Percentiles rank a stretch among this genome's conserved stretches.
These are phyloP conservation scores for Trochalopteron elliotii DNA, from an alignment of 2,113 vertebrate genomes.

Conservation along the genomic window DNA sequence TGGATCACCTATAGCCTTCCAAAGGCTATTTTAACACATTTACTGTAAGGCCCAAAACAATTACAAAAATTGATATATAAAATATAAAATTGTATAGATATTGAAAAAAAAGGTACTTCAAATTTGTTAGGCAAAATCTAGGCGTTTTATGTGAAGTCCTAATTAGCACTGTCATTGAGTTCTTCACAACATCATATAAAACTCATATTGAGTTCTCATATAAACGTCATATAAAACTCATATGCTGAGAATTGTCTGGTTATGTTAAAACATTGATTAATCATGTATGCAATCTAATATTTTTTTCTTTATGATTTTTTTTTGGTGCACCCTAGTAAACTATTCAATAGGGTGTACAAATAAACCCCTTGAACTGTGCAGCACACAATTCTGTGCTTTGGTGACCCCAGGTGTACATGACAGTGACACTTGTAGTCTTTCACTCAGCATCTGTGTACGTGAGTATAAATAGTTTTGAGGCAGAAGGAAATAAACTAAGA, in stretches of 20 bases:
- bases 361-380: neutral
- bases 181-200: neutral
- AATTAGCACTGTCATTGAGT: neutral
- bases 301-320: neutral
- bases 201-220: neutral
- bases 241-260: neutral
- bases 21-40: neutral
- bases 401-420: neutral
- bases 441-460: neutral
- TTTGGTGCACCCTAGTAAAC: neutral
- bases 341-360: neutral
- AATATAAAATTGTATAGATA: neutral
- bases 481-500: neutral
- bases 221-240: neutral
- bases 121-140: neutral
- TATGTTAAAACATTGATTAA: neutral
- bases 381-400: neutral
- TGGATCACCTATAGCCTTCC: neutral
- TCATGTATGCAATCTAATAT: neutral
- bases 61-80: neutral
- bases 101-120: neutral
- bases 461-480: neutral
- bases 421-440: neutral
- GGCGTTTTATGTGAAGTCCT: neutral
- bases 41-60: neutral